These are phyloP conservation scores for Brachionus paranguensis DNA, from an alignment of 1,140 invertebrate genomes.

Conservation along the genomic window DNA sequence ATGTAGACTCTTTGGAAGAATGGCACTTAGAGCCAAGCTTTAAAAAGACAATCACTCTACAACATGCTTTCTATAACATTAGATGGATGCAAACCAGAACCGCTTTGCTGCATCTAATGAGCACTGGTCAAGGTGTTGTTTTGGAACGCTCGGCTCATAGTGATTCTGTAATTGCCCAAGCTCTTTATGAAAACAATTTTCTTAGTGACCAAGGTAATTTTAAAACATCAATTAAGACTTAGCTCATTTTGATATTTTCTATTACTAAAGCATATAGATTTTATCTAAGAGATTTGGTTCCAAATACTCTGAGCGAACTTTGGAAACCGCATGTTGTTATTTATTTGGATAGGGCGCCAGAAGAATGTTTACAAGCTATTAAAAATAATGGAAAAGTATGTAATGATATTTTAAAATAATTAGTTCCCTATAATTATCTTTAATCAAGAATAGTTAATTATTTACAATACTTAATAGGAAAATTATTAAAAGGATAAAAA, in stretches of 20 bases:
- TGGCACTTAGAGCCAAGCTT: slow-evolving; percentile 34
- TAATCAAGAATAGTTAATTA: too few relatives aligned
- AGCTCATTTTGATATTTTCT: neutral
- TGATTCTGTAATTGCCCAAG: slow-evolving; percentile 31
- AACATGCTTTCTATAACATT: slow-evolving; percentile 36
- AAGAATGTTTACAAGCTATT: slow-evolving; percentile 26
- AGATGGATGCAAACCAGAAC: slow-evolving; percentile 40
- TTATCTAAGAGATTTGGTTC: slow-evolving; percentile 30
- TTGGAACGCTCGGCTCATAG: slow-evolving; percentile 3
- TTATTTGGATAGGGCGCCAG: slow-evolving; percentile 11
- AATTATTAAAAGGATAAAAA: too few relatives aligned
- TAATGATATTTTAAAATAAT: neutral
- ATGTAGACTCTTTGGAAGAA: slow-evolving; percentile 26
- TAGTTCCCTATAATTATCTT: neutral
- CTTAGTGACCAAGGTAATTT: slow-evolving; percentile 8
- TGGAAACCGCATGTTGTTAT: slow-evolving; percentile 38
- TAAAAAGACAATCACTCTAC: slow-evolving; percentile 34
- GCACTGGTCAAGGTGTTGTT: slow-evolving; percentile 35
- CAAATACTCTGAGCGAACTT: slow-evolving; percentile 33
- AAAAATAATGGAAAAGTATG: slow-evolving; percentile 35
- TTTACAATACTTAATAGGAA: too few relatives aligned
- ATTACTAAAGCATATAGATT: slow-evolving; percentile 34
- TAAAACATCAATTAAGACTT: neutral
- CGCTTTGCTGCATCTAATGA: slow-evolving; percentile 34
- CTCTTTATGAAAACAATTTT: slow-evolving; percentile 2